Base-by-base conservation (phyloP, 2,797 vertebrate genomes). In the Chromis chromis region DNA sequence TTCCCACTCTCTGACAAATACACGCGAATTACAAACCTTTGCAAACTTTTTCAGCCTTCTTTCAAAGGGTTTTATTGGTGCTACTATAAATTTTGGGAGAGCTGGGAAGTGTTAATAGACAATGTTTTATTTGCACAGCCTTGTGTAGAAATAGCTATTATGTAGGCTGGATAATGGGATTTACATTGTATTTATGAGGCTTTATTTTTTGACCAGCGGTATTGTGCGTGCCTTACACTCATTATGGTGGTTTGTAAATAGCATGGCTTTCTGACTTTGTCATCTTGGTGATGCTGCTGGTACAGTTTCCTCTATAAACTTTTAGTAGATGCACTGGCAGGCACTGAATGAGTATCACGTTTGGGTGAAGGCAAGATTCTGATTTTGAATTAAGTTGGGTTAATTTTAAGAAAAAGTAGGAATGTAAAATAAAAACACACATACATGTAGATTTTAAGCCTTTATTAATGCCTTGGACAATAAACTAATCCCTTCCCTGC, bases 151-250 rank as follows among this genome's bases (percentile, higher is more conserved):
- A 70, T 55, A 16, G 54, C 58, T 63, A 46, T 68, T 52, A 65
- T 57, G 63, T 31, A 39, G 53, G n/a, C n/a, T 7, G 44, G 44
- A 66, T 60, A 63, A 75, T 76, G 8, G 60, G 58, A 68, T 79
- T 82, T 50, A 61, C 39, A 54, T 63, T 2, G 42, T 59, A 52
- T 75, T 78, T 73, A 56, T 54, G 27, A 61, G 42, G 28, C 44
- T 76, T 79, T 69, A 64, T 68, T 58, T 59, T 79, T 77, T 50
- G 60, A 75, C 24, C 50, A 36, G 40, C 57, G 54, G 25, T 36
- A 42, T 72, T 70, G 55, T 74, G 25, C 4, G 4, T 68, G 27
- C 48, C 72, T 63, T 70, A 40, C 40, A 33, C 17, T 76, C 49
- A 68, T 76, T 66, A 42, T 44, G 12, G 9, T 64, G 4, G 9